These are phyloP conservation scores for Drosophila watanabei DNA, from an alignment of 1,140 invertebrate species.

Conservation along the genomic window DNA sequence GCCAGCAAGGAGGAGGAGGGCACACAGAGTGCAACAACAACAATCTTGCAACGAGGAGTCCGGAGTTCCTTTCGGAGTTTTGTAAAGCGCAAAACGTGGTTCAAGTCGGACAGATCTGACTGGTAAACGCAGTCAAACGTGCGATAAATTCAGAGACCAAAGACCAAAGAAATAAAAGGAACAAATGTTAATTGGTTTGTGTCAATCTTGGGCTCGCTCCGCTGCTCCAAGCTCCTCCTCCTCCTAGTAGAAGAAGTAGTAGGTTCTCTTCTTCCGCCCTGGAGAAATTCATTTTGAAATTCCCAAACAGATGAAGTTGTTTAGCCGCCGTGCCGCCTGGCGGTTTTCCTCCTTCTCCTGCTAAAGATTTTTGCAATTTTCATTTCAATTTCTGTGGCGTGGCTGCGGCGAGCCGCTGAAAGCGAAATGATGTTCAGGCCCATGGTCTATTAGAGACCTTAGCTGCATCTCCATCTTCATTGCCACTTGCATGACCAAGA, in stretches of 20 bases:
- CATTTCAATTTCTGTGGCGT: slow-evolving; percentile 79
- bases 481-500: background rate
- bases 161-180: slow-evolving; percentile 80
- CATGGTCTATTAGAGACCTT: slow-evolving; percentile 72
- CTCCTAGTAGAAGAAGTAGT: background rate
- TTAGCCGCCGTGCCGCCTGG: slow-evolving; percentile 67
- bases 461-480: slow-evolving; percentile 11
- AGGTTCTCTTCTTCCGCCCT: slow-evolving; percentile 33
- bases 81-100: slow-evolving; percentile 79
- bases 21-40: slow-evolving; percentile 36
- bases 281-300: slow-evolving; percentile 70
- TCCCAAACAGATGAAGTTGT: slow-evolving; percentile 77
- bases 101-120: slow-evolving; percentile 81
- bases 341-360: slow-evolving; percentile 41
- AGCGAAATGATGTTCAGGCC: slow-evolving; percentile 77
- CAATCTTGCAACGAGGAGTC: slow-evolving; percentile 34
- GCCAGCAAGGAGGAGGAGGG: background rate
- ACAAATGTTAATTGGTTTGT: slow-evolving; percentile 86
- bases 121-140: slow-evolving; percentile 84
- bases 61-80: slow-evolving; percentile 8
- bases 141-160: slow-evolving; percentile 80
- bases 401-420: slow-evolving; percentile 66
- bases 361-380: slow-evolving; percentile 71
- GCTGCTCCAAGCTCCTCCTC: slow-evolving; percentile 6
- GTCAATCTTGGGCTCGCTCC: slow-evolving; percentile 77